These are phyloP conservation scores for Mechanitis mazaeus DNA, from an alignment of 2,888 invertebrate genomes.

Conservation along the genomic window DNA sequence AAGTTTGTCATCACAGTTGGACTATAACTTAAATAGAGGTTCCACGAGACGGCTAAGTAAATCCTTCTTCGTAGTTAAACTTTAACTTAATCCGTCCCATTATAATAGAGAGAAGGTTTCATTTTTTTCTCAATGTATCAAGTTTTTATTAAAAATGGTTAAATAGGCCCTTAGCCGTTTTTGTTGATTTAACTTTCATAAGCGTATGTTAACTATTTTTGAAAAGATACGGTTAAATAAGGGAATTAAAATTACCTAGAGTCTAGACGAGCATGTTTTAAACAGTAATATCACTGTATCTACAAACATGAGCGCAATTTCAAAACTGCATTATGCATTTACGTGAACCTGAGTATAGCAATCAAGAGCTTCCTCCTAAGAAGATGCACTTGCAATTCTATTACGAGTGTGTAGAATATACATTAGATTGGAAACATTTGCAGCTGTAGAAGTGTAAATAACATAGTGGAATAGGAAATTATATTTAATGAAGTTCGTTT, in stretches of 20 bases:
- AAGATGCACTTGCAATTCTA: background rate
- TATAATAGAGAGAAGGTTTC: no score
- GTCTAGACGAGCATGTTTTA: background rate
- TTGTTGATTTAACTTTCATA: no score
- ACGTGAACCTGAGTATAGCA: conserved; percentile 4
- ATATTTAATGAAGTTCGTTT: background rate
- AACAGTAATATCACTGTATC: background rate
- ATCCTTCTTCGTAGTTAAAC: no score
- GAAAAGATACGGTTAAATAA: no score
- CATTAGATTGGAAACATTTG: background rate
- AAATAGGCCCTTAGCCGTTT: no score
- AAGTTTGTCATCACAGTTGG: no score
- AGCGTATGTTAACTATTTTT: no score
- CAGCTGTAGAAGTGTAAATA: background rate
- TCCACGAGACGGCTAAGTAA: no score
- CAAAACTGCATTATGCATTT: conserved; percentile 43
- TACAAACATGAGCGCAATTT: conserved; percentile 34
- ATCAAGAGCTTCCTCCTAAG: background rate
- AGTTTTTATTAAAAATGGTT: no score
- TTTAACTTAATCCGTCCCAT: no score
- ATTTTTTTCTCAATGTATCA: no score
- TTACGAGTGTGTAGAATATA: background rate
- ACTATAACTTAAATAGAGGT: no score
- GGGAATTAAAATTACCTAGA: background rate
- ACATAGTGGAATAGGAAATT: background rate